Conservation (phyloP, 2,113 vertebrate species). For the Dinomys branickii region DNA sequence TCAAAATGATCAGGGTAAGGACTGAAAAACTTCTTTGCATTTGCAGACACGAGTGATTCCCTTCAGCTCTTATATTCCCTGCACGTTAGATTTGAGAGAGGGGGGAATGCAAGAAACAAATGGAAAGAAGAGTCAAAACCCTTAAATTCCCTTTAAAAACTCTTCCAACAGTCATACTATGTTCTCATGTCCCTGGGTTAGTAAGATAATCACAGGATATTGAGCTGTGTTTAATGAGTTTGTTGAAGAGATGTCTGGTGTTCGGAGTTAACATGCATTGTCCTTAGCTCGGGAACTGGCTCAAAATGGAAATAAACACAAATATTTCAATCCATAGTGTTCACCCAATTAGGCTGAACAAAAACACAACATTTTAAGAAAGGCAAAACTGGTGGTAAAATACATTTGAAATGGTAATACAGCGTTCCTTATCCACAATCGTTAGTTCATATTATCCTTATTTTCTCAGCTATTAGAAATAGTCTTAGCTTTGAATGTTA, state of each 20-base stretch:
- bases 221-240: background rate
- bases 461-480: background rate
- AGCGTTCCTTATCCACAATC: slow-evolving; percentile 53
- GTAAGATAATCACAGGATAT: background rate
- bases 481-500: background rate
- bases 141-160: background rate
- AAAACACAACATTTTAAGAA: slow-evolving; percentile 38
- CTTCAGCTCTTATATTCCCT: background rate
- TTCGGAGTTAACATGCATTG: background rate
- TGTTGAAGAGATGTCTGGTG: background rate
- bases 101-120: background rate
- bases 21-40: background rate
- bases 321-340: background rate
- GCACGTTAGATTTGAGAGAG: background rate
- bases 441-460: background rate
- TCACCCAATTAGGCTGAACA: background rate
- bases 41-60: background rate
- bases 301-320: background rate
- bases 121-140: background rate
- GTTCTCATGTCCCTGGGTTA: background rate
- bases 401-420: slow-evolving; percentile 40
- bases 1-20: background rate
- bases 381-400: background rate
- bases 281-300: background rate
- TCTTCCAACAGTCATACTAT: background rate